Evolutionary conservation across 2,797 vertebrate species (phyloP).

Genomic region (Dendrocincla fuliginosa): DNA sequence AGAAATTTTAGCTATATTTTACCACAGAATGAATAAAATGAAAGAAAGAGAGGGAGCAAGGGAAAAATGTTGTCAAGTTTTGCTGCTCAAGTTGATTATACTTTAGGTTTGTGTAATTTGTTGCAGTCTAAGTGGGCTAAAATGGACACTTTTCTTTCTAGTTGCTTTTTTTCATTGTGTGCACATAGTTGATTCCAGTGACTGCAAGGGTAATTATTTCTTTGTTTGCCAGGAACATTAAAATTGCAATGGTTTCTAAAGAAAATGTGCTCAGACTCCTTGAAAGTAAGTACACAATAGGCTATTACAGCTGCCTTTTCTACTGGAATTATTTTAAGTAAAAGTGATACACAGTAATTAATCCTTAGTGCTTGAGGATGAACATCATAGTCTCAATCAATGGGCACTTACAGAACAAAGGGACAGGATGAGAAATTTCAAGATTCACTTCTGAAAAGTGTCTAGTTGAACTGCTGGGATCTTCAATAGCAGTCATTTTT

Average conservation of each 20-base stretch:
- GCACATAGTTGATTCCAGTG: background rate
- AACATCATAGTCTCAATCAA: background rate
- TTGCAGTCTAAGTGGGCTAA: background rate
- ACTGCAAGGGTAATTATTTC: slow-evolving; percentile 50
- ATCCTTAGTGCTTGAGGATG: slow-evolving; percentile 34
- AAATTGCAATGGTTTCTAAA: slow-evolving; percentile 47
- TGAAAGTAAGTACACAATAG: slow-evolving; percentile 17
- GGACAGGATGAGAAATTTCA: background rate
- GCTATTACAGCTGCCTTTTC: background rate
- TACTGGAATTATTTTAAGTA: slow-evolving; percentile 34
- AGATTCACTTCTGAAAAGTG: background rate
- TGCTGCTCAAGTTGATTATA: background rate
- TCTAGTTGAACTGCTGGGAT: background rate
- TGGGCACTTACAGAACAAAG: slow-evolving; percentile 7
- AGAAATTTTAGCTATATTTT: background rate
- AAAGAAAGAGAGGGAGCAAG: background rate
- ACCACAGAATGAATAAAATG: background rate
- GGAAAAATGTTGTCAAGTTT: background rate
- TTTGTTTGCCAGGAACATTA: slow-evolving; percentile 56
- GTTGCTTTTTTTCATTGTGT: background rate
- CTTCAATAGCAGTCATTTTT: background rate
- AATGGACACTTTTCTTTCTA: background rate
- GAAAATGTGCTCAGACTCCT: slow-evolving; percentile 31
- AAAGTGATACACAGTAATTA: slow-evolving; percentile 13
- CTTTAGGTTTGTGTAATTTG: background rate